Evolutionary conservation across 2,888 invertebrate species (phyloP).

Genomic region (Euphydryas editha): DNA sequence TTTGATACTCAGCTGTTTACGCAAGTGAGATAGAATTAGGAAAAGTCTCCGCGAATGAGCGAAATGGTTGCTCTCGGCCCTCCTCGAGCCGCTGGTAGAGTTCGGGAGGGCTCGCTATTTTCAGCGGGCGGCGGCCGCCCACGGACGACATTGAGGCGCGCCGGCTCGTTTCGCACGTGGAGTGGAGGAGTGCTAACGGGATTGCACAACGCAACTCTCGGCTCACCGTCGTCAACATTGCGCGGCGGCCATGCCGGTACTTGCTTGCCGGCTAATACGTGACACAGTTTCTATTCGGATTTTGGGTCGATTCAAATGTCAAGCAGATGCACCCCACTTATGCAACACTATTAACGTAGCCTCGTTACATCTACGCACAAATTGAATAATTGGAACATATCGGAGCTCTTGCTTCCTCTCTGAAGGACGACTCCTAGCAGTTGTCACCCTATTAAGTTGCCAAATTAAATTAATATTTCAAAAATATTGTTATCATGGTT

Average conservation of each 20-base stretch:
- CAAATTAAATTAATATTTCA: neutral
- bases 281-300: constrained; percentile 84
- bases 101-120: constrained; percentile 68
- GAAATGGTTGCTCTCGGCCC: constrained; percentile 46
- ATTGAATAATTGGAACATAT: constrained; percentile 51
- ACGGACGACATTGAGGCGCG: constrained; percentile 78
- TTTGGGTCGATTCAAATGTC: constrained; percentile 84
- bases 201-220: constrained; percentile 78
- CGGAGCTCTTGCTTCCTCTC: constrained; percentile 12
- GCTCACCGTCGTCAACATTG: constrained; percentile 49
- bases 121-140: constrained; percentile 67
- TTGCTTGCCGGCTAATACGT: constrained; percentile 72
- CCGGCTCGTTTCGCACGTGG: constrained; percentile 78
- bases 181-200: constrained; percentile 68
- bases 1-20: constrained; percentile 83
- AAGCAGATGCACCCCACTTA: constrained; percentile 82
- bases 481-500: too few relatives aligned
- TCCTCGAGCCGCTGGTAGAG: constrained; percentile 41
- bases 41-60: constrained; percentile 60
- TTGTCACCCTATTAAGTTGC: constrained; percentile 17
- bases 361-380: constrained; percentile 57
- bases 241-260: constrained; percentile 55
- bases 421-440: constrained; percentile 20
- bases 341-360: constrained; percentile 73
- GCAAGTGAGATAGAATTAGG: constrained; percentile 58